phyloP scores from a whole-genome alignment of 2,888 invertebrate species.

The Aplocera efformata region DNA sequence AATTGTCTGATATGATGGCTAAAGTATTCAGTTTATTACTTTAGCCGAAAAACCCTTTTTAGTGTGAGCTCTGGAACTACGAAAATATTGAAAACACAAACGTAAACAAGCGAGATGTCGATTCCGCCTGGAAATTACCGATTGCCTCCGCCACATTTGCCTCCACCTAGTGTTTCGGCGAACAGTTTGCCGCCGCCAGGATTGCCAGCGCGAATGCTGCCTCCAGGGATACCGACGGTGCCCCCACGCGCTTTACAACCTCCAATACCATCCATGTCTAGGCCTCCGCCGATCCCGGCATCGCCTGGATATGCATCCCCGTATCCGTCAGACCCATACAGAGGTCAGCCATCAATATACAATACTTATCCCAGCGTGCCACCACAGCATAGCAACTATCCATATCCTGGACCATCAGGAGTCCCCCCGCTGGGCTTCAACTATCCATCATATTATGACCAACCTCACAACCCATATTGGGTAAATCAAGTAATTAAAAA shows the following conservation, averaged over 20 bases:
- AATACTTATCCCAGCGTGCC: conserved; percentile 3
- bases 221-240: conserved; percentile 6
- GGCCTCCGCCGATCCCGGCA: neutral
- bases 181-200: conserved; percentile 29
- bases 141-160: conserved; percentile 52
- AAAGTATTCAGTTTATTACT: too few relatives aligned
- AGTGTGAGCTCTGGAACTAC: too few relatives aligned
- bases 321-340: conserved; percentile 5
- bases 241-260: too few relatives aligned
- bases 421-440: neutral
- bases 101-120: conserved; percentile 43
- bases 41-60: too few relatives aligned
- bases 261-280: too few relatives aligned
- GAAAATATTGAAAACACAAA: too few relatives aligned
- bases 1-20: too few relatives aligned
- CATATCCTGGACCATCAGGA: conserved; percentile 7
- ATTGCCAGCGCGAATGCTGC: conserved; percentile 15
- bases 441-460: conserved; percentile 7
- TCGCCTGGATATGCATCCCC: conserved; percentile 1
- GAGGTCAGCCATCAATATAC: neutral
- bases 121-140: conserved; percentile 54
- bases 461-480: conserved; percentile 9
- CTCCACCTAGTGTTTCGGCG: conserved; percentile 2
- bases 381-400: conserved; percentile 1
- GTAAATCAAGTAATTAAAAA: conserved; percentile 1